Conservation (phyloP, 2,888 invertebrate genomes). For the Thysanoteuthis rhombus region DNA sequence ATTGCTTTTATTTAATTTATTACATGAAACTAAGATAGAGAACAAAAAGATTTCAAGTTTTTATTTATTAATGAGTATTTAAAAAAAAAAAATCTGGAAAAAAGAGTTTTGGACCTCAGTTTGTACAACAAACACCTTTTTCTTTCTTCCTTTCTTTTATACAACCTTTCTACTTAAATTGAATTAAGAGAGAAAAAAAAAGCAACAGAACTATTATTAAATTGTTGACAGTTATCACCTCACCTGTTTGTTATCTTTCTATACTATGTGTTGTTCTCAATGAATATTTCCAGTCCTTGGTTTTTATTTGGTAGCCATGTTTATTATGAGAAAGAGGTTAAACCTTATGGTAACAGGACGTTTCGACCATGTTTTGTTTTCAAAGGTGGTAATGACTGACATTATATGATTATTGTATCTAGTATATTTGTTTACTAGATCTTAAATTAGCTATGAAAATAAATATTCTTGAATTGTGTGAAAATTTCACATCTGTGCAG, state of each 20-base stretch:
- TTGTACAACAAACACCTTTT: neutral
- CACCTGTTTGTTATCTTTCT: neutral
- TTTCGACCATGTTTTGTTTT: no score
- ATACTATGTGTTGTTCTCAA: neutral
- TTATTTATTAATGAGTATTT: neutral
- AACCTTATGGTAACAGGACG: no score
- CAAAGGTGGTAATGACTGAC: no score
- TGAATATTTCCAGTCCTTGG: no score
- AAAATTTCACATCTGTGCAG: no score
- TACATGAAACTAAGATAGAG: neutral
- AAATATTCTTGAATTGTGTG: no score
- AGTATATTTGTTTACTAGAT: no score
- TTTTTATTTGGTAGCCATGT: no score
- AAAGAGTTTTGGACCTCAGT: neutral
- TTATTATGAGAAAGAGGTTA: no score
- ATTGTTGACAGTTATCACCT: neutral
- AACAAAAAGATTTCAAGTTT: neutral
- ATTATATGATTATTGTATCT: no score
- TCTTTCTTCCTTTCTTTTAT: neutral
- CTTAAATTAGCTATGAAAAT: no score
- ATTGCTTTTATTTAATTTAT: neutral
- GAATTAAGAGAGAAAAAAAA: neutral
- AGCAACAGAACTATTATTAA: neutral
- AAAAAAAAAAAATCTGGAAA: neutral
- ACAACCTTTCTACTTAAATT: neutral